Evolutionary conservation across 2,888 invertebrate genomes (phyloP).

Genomic region (Oligia strigilis): DNA sequence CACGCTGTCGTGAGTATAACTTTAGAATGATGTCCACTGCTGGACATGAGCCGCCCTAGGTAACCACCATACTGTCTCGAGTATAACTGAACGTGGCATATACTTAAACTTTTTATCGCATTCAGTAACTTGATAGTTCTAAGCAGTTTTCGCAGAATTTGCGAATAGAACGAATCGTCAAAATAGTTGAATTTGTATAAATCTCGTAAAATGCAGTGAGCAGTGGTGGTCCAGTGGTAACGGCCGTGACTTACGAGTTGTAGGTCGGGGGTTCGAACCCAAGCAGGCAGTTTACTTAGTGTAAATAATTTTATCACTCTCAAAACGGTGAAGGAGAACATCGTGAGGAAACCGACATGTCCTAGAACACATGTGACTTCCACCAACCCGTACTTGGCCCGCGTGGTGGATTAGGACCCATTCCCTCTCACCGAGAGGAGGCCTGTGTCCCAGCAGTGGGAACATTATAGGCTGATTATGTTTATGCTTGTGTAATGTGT

Average conservation of each 20-base stretch:
- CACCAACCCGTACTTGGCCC: neutral
- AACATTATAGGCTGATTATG: no score
- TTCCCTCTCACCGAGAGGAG: no score
- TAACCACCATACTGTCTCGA: neutral
- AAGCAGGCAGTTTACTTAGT: neutral
- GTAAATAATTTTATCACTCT: neutral
- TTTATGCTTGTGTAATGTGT: no score
- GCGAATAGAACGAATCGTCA: neutral
- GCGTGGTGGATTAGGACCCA: no score
- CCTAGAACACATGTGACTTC: neutral
- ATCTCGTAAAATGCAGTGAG: neutral
- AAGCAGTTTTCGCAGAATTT: neutral
- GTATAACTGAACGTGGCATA: neutral
- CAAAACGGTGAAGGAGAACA: no score
- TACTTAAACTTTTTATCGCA: neutral
- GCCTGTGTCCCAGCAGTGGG: no score
- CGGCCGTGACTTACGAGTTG: neutral
- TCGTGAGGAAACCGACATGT: neutral
- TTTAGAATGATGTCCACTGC: neutral
- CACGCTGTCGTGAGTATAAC: constrained; percentile 80
- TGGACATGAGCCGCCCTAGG: no score
- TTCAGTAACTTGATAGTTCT: neutral
- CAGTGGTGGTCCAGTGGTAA: neutral
- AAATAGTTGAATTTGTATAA: neutral
- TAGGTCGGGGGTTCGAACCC: neutral